phyloP scores from a whole-genome alignment of 2,113 vertebrate species.

The Uria aalge region DNA sequence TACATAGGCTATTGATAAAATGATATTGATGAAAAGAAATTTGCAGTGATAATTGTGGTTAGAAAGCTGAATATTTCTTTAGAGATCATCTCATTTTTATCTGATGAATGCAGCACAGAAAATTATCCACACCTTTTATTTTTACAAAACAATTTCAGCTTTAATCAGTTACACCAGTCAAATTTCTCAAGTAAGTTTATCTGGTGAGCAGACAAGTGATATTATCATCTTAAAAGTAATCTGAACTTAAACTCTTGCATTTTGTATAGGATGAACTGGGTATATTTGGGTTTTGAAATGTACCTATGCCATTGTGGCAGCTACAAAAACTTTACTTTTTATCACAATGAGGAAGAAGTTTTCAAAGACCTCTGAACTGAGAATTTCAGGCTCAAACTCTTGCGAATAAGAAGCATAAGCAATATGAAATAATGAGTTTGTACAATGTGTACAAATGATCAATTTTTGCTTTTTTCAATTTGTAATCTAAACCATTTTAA shows the following conservation, averaged over 20 bases:
- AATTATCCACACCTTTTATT: not conserved
- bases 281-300: not conserved
- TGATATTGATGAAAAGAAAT: not conserved
- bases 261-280: not conserved
- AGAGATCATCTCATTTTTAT: not conserved
- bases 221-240: not conserved
- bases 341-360: not conserved
- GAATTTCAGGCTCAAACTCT: not conserved
- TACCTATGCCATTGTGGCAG: not conserved
- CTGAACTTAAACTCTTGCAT: not conserved
- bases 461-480: not conserved
- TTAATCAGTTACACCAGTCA: not conserved
- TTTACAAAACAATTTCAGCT: not conserved
- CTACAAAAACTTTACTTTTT: not conserved
- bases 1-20: not conserved
- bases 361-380: not conserved
- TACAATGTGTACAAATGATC: not conserved
- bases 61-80: not conserved
- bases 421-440: not conserved
- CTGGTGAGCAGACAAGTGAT: not conserved
- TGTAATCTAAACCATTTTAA: not conserved
- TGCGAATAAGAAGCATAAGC: not conserved
- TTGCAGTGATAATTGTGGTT: not conserved
- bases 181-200: not conserved
- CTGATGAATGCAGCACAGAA: not conserved